Conservation (phyloP, 1,140 invertebrate genomes). For the Steinernema feltiae region DNA sequence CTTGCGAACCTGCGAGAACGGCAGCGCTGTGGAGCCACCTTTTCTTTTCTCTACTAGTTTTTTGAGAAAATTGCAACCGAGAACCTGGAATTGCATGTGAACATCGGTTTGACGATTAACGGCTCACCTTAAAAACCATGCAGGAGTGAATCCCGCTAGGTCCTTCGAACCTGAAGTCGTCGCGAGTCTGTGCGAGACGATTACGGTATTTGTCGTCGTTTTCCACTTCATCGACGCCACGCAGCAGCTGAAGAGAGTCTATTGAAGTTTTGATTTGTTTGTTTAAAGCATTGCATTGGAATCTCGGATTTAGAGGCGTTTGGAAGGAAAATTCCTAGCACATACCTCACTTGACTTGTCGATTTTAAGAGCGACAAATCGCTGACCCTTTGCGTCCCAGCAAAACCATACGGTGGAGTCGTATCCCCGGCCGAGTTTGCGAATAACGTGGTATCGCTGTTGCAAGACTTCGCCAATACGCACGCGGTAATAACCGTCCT, state of each 20-base stretch:
- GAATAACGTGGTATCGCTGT: conserved; percentile 81
- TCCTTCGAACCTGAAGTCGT: conserved; percentile 95
- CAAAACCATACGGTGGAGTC: conserved; percentile 97
- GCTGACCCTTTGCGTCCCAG: conserved; percentile 83
- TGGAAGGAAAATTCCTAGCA: conserved; percentile 92
- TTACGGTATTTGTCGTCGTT: conserved; percentile 79
- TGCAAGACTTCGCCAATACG: conserved; percentile 90
- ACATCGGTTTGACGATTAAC: neutral
- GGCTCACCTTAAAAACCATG: conserved; percentile 52
- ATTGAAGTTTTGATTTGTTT: neutral
- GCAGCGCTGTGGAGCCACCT: conserved; percentile 94
- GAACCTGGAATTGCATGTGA: conserved; percentile 73
- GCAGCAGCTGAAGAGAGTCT: conserved; percentile 34
- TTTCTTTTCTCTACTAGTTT: conserved; percentile 94
- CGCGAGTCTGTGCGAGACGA: conserved; percentile 89
- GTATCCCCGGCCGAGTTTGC: conserved; percentile 95
- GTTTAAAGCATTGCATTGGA: conserved; percentile 73
- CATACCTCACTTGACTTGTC: no score
- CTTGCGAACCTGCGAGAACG: conserved; percentile 81
- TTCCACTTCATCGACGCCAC: conserved; percentile 71
- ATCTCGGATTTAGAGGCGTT: conserved; percentile 83
- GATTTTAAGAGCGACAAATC: conserved; percentile 94
- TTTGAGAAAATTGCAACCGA: conserved; percentile 93
- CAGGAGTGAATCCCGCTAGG: conserved; percentile 78
- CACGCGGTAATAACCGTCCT: conserved; percentile 89